phyloP scores from a whole-genome alignment of 2,797 vertebrate genomes.

The Mastacembelus armatus region DNA sequence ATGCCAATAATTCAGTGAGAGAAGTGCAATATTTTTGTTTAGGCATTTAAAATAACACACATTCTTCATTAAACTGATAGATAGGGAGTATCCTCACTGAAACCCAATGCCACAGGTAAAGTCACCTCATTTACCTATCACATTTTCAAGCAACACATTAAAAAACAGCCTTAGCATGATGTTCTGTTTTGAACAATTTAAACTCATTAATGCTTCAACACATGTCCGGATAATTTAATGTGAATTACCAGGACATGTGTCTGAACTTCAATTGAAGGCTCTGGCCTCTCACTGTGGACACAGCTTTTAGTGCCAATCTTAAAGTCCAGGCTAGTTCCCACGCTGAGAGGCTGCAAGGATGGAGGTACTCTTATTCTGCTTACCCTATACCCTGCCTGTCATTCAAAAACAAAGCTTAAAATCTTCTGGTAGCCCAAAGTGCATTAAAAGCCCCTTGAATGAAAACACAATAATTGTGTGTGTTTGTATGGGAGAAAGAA shows the following conservation, averaged over 20 bases:
- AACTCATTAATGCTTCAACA: slow-evolving; percentile 33
- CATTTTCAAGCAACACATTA: slow-evolving; percentile 42
- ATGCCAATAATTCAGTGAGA: slow-evolving; percentile 63
- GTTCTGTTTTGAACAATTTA: slow-evolving; percentile 21
- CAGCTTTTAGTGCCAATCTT: slow-evolving; percentile 14
- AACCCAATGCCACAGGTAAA: slow-evolving; percentile 25
- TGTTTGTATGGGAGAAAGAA: slow-evolving; percentile 10
- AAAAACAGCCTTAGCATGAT: slow-evolving; percentile 30
- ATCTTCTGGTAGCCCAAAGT: slow-evolving; percentile 42
- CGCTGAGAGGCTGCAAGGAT: slow-evolving; percentile 52
- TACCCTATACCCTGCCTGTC: slow-evolving; percentile 64
- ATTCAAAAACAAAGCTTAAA: slow-evolving; percentile 53
- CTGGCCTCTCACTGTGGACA: slow-evolving; percentile 12
- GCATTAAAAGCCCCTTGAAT: slow-evolving; percentile 50
- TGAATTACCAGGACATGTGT: slow-evolving; percentile 33
- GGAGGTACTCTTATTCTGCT: slow-evolving; percentile 45
- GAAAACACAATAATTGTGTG: slow-evolving; percentile 45
- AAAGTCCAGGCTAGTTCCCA: slow-evolving; percentile 22
- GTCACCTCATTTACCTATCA: slow-evolving; percentile 24
- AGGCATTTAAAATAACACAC: slow-evolving; percentile 44
- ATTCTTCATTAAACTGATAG: slow-evolving; percentile 28
- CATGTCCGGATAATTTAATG: slow-evolving; percentile 37
- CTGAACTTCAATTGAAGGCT: slow-evolving; percentile 30
- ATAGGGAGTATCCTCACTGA: slow-evolving; percentile 31
- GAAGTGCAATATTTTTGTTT: slow-evolving; percentile 56